Evolutionary conservation across 2,888 invertebrate genomes (phyloP), one percentile per base, ranked within the genome.

Genomic region (Eupithecia pulchellata): DNA sequence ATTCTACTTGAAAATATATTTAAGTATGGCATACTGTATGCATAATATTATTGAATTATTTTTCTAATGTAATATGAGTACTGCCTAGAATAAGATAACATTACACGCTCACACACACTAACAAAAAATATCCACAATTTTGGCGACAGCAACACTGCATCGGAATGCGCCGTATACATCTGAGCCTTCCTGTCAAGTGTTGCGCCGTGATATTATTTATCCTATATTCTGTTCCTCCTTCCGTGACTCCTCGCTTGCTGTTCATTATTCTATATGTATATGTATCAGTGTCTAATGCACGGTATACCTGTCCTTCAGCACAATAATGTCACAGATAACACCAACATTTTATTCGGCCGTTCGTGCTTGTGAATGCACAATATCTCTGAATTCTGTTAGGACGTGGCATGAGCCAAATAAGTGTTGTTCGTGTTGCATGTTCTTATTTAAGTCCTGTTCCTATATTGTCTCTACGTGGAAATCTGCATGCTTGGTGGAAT

Each of bases 381-480:
- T 77, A 84, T 90, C 86, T 92, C 89, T 86, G 85, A 85, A 84
- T 85, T 85, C 83, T 77, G 86, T 83, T 84, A 89, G 87, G 87
- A 87, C 85, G 88, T 90, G 93, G 91, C 90, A 92, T 93, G 92
- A 86, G 92, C 92, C 92, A 89, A 92, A 83, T 82, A 84, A 61
- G 34, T 93, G 93, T 94, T 92, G 93, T 94, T 90, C 89, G 92
- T 93, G 91, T 91, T 93, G 94, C 93, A 94, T 94, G 94, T 86
- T 74, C 84, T 90, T 88, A 87, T 89, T 86, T 89, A 90, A 88
- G 86, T 87, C 82, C 85, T 89, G 85, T 80, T 88, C 82, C 84
- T 86, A 86, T 86, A 85, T 87, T 87, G 65, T 89, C 86, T 89
- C 85, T 86, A 87, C 89, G 90, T 91, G 87, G 85, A 89, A 85